Base-by-base conservation (phyloP, 92 coral and sea anemone genomes). In the Epizoanthus scotinus region DNA sequence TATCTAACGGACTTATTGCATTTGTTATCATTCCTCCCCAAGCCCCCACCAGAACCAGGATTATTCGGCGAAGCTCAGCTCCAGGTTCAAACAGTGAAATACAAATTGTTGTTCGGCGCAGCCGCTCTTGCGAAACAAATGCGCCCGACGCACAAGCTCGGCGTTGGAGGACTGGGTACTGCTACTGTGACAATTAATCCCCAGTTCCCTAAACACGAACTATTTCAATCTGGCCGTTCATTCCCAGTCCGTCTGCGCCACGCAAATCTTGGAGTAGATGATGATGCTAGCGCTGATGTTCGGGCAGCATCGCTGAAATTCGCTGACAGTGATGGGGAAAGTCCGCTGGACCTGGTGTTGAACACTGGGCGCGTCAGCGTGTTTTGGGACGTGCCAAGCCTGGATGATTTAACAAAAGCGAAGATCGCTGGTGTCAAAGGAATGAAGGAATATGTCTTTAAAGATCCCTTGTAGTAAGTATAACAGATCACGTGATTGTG, bases 31-130 rank as follows among this genome's bases (percentile, higher is more conserved):
- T 44, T 7, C 1, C 50, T 4, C 14, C 50, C 3, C 50, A 44
- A 93, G 98, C 91, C 91, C 20, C 97, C 97, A 26, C 90, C 90
- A 20, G 61, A 89, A 3, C 84, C 93, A 27, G 90, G 91, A 6
- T 44, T 85, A 40, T 85, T 89, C 61, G 90, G 97, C 67, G 81
- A 87, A 20, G 71, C 85, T 19, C 87, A 89, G 72, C 63, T 92
- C 54, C 59, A 73, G 42, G 71, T 70, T 18, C 65, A 89, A 57
- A 72, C 84, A n/a, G 71, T 68, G 12, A 90, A 88, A 61, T 78
- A 88, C 81, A 83, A 90, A 70, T 70, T 75, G 27, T 67, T 67
- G 2, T 94, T 94, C 55, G 93, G 91, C 24, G 84, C 82, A 24
- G 73, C 64, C 66, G 85, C 92, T 44, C 84, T 90, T 3, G 21